Evolutionary conservation across 1,140 invertebrate species (phyloP).

Genomic region (Drosophila melanogaster): Release_6_plus_ISO1_MT NT_033777.3:17529001-17529500

Average conservation of each 20-base stretch:
- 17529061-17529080: not conserved
- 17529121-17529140: not conserved
- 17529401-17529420: conserved; percentile 22
- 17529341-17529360: conserved; percentile 48
- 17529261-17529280: conserved; percentile 9
- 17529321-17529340: conserved; percentile 67
- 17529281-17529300: conserved; percentile 66
- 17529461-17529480: conserved; percentile 47
- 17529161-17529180: conserved; percentile 13
- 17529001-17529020: no score
- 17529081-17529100: not conserved
- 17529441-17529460: conserved; percentile 42
- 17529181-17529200: conserved; percentile 30
- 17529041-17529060: not conserved
- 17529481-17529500: conserved; percentile 14
- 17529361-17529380: conserved; percentile 63
- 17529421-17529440: conserved; percentile 41
- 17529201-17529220: conserved; percentile 38
- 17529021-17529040: not conserved
- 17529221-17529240: conserved; percentile 32
- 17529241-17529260: conserved; percentile 4
- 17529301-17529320: conserved; percentile 51
- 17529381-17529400: conserved; percentile 36
- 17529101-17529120: not conserved
- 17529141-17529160: not conserved